A percentile compares a stretch with the other conserved stretches of the same genome.
phyloP scores from a whole-genome alignment of 1,140 invertebrate species.

The Brachionus rubens region DNA sequence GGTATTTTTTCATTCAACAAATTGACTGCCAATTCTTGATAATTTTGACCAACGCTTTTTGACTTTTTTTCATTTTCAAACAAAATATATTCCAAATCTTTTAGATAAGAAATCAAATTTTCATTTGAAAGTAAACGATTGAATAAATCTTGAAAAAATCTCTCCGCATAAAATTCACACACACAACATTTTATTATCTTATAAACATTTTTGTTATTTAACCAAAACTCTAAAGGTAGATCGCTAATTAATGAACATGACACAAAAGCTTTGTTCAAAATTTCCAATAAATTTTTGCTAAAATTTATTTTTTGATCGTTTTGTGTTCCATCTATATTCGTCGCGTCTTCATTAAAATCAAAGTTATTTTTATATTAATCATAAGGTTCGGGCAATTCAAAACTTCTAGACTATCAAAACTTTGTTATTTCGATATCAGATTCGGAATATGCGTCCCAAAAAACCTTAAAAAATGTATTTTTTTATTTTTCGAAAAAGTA shows the following conservation, averaged over 20 bases:
- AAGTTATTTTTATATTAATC: too few relatives aligned
- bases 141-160: constrained; percentile 5
- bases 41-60: background rate
- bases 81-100: background rate
- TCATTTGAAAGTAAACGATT: background rate
- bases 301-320: background rate
- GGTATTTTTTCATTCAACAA: constrained; percentile 12
- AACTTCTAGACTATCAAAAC: too few relatives aligned
- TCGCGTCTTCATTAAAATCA: too few relatives aligned
- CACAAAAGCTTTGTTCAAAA: background rate
- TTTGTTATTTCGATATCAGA: too few relatives aligned
- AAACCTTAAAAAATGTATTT: too few relatives aligned
- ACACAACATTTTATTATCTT: background rate
- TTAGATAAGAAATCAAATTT: background rate
- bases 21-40: background rate
- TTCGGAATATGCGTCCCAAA: too few relatives aligned
- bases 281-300: constrained; percentile 13
- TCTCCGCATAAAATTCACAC: constrained; percentile 26
- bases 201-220: constrained; percentile 36
- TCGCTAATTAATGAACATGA: background rate
- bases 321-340: too few relatives aligned
- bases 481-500: too few relatives aligned
- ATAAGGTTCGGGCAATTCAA: too few relatives aligned
- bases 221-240: background rate
- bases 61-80: background rate